These are phyloP conservation scores for Axea sp. DNA, from an alignment of 2,888 invertebrate genomes.

Conservation along the genomic window DNA sequence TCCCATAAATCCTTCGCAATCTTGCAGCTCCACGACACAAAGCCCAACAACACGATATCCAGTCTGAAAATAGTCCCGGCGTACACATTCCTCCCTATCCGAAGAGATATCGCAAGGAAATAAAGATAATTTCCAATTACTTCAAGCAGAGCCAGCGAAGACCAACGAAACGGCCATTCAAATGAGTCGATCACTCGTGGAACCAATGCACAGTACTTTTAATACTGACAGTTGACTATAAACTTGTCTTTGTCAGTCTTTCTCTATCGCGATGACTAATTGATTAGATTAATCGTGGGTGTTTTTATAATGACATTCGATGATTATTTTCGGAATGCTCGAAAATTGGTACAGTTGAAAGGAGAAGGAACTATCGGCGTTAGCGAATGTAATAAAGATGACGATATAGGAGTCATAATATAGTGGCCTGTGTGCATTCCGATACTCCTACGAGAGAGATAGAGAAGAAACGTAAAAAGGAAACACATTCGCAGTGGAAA, in stretches of 20 bases:
- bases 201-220: conserved; percentile 27
- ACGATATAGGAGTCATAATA: conserved; percentile 79
- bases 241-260: background rate
- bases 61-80: conserved; percentile 37
- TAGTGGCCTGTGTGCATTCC: conserved; percentile 77
- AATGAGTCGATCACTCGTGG: conserved; percentile 43
- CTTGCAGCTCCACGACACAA: conserved; percentile 14
- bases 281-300: conserved; percentile 1
- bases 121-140: conserved; percentile 58
- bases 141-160: conserved; percentile 24
- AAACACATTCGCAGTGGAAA: conserved; percentile 46
- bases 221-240: conserved; percentile 3
- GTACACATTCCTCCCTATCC: conserved; percentile 18
- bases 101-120: conserved; percentile 40
- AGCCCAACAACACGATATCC: conserved; percentile 28
- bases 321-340: too few relatives aligned
- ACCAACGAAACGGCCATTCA: conserved; percentile 41
- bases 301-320: too few relatives aligned
- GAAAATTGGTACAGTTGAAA: conserved; percentile 10
- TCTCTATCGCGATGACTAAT: conserved; percentile 4
- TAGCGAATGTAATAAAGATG: conserved; percentile 75
- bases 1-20: conserved; percentile 46
- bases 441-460: conserved; percentile 70
- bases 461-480: conserved; percentile 46
- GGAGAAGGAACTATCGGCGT: conserved; percentile 21